Conservation (phyloP, 2,797 vertebrate species). For the Onychomys arenicola region DNA sequence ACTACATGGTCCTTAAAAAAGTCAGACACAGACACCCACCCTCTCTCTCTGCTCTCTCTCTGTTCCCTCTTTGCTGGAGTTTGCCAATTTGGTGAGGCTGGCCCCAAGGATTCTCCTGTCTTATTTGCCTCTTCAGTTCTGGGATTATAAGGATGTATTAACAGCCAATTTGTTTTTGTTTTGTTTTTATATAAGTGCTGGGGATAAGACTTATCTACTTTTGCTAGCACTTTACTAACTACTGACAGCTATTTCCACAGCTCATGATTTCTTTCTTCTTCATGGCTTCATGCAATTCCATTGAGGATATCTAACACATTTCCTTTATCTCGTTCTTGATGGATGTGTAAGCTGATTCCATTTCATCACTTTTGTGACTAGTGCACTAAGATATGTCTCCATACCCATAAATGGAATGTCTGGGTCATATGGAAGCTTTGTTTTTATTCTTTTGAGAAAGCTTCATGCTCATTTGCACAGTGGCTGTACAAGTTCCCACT, state of each 20-base stretch:
- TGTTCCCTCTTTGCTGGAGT: too few relatives aligned
- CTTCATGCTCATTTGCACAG: neutral
- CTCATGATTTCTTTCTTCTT: neutral
- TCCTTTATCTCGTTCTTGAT: neutral
- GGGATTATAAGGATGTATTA: neutral
- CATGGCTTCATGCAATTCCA: neutral
- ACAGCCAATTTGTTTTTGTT: neutral
- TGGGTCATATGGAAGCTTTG: neutral
- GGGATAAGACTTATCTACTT: neutral
- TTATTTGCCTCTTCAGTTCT: neutral
- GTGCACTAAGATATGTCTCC: too few relatives aligned
- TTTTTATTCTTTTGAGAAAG: neutral
- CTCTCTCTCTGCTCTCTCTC: too few relatives aligned
- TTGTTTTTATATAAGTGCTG: neutral
- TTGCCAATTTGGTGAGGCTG: neutral
- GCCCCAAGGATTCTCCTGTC: neutral
- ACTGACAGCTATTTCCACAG: too few relatives aligned
- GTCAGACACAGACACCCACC: too few relatives aligned
- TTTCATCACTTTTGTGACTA: neutral
- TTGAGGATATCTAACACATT: neutral
- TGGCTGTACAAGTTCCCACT: neutral
- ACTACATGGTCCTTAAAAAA: too few relatives aligned
- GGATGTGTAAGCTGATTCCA: neutral
- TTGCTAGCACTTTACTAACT: neutral
- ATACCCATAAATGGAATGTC: neutral